Percentiles rank a stretch among this genome's conserved stretches.
These are phyloP conservation scores for Tinea semifulvella DNA, from an alignment of 2,888 invertebrate genomes.

Conservation along the genomic window DNA sequence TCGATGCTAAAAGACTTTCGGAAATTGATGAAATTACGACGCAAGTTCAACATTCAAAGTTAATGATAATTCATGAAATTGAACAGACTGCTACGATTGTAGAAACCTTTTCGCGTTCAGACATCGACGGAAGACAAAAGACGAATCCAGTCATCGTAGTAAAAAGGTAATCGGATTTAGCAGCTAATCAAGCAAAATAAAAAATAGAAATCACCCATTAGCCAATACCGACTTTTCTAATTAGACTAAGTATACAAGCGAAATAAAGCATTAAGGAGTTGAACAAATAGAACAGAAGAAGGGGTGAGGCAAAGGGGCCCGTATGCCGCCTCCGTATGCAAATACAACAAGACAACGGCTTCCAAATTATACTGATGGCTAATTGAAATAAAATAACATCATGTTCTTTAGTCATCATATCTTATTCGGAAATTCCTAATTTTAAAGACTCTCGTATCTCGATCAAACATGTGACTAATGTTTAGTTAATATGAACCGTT, in stretches of 20 bases:
- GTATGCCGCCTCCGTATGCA: constrained; percentile 43
- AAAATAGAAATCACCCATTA: constrained; percentile 48
- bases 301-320: constrained; percentile 31
- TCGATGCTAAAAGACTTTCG: constrained; percentile 22
- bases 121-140: neutral
- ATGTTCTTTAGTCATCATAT: too few relatives aligned
- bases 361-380: constrained; percentile 8
- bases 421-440: constrained; percentile 11
- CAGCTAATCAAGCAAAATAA: constrained; percentile 10
- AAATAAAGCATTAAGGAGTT: constrained; percentile 64
- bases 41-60: constrained; percentile 4
- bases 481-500: neutral
- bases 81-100: neutral
- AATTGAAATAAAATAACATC: constrained; percentile 10
- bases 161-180: constrained; percentile 8
- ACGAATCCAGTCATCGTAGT: neutral
- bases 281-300: constrained; percentile 53
- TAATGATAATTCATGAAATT: constrained; percentile 7
- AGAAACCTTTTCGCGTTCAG: neutral
- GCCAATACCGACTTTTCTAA: constrained; percentile 53
- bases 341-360: constrained; percentile 42
- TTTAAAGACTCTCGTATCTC: neutral
- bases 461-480: constrained; percentile 3
- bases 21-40: constrained; percentile 36
- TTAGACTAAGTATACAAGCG: constrained; percentile 61